Evolutionary conservation across 2,113 vertebrate genomes (phyloP).

Genomic region (Tympanuchus pallidicinctus): DNA sequence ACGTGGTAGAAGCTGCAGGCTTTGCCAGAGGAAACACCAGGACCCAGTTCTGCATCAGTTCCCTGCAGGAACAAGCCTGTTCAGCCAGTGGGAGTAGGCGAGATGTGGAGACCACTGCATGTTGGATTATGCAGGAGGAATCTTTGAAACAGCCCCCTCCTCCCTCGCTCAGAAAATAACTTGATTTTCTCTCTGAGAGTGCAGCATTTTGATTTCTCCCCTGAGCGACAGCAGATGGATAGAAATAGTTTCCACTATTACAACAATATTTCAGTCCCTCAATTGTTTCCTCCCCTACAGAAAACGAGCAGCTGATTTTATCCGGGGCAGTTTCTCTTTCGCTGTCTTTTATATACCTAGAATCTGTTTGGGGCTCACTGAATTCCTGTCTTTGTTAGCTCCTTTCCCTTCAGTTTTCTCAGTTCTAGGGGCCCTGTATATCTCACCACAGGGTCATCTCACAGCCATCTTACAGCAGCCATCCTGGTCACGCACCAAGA

Average conservation of each 20-base stretch:
- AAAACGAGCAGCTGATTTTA: background rate
- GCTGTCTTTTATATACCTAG: background rate
- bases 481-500: background rate
- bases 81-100: background rate
- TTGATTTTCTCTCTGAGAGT: background rate
- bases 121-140: background rate
- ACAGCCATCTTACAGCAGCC: background rate
- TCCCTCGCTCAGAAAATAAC: background rate
- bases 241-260: conserved; percentile 2
- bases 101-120: background rate
- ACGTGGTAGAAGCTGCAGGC: background rate
- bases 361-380: background rate
- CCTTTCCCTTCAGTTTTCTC: background rate
- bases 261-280: background rate
- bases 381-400: background rate
- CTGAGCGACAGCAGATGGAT: background rate
- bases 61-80: background rate
- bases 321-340: background rate
- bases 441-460: background rate
- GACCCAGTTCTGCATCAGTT: background rate
- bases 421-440: background rate
- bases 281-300: background rate
- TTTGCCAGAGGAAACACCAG: background rate
- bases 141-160: background rate
- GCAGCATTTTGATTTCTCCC: background rate